Conservation (phyloP, 2,888 invertebrate species). For the Malacosoma neustria region DNA sequence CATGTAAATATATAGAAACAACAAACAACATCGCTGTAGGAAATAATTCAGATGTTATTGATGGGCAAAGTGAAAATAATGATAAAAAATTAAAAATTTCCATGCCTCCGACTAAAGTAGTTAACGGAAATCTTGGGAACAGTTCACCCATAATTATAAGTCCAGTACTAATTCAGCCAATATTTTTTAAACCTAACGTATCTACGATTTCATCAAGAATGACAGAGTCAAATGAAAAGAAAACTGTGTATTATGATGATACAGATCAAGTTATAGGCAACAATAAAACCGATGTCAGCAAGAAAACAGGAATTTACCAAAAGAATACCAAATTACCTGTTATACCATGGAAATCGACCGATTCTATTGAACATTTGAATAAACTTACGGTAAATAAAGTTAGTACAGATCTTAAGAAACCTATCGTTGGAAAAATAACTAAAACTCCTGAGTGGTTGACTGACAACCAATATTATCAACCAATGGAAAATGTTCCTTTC, state of each 20-base stretch:
- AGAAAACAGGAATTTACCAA: slow-evolving; percentile 40
- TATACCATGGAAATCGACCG: slow-evolving; percentile 34
- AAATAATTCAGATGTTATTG: slow-evolving; percentile 16
- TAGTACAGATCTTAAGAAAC: slow-evolving; percentile 17
- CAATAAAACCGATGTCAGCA: slow-evolving; percentile 20
- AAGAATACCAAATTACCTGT: slow-evolving; percentile 47
- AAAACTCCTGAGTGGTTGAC: slow-evolving; percentile 50
- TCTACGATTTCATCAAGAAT: slow-evolving; percentile 9
- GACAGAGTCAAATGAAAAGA: slow-evolving; percentile 25
- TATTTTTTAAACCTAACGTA: slow-evolving; percentile 36
- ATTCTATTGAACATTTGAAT: slow-evolving; percentile 29
- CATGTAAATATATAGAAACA: slow-evolving; percentile 19
- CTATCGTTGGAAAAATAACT: slow-evolving; percentile 34
- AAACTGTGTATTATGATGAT: slow-evolving; percentile 54
- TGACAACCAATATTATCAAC: slow-evolving; percentile 59
- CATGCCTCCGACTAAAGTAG: slow-evolving; percentile 42
- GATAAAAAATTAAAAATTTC: slow-evolving; percentile 34
- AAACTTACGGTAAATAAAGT: slow-evolving; percentile 8
- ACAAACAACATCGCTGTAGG: slow-evolving; percentile 17
- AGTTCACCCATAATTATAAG: slow-evolving; percentile 50
- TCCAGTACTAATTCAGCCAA: slow-evolving; percentile 52
- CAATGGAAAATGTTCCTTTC: slow-evolving; percentile 50
- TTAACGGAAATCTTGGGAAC: slow-evolving; percentile 26
- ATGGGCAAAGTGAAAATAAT: slow-evolving; percentile 17
- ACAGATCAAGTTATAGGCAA: slow-evolving; percentile 43